Base-by-base conservation (phyloP, 2,888 invertebrate species). In the Noctua pronuba region DNA sequence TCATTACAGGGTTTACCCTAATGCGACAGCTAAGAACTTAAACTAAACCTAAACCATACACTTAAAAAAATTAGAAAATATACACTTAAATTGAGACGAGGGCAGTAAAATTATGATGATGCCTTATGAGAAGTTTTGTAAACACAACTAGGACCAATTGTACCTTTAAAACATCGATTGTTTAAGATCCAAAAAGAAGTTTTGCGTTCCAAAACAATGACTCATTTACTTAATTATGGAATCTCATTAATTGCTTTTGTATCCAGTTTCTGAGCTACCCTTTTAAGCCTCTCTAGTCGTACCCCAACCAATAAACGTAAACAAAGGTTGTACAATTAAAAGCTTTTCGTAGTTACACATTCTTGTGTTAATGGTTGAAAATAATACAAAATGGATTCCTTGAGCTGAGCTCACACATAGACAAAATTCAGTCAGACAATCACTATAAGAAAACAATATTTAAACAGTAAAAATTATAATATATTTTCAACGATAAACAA, bases 241-340 rank as follows among this genome's bases (percentile, higher is more conserved):
- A 49, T 18, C 10, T 13, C 8, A 46, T 64, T 80, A 38, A 21
- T 52, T n/a, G 21, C 21, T 68, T 35, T 18, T 38, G 28, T 35
- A 21, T 68, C 18, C n/a, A 49, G 70, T 79, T 41, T 68, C 24
- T 58, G 55, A 65, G 4, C 55, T 38, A 11, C 1, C 71, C 28
- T 71, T 77, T 72, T 49, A 75, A 67, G 65, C 58, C 31, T 49
- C 41, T 44, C 24, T 44, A 44, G 52, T 16, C 13, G 35, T 28
- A 41, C 55, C 31, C 31, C 24, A 44, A 62, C 18, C 72, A 73
- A 75, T 75, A 67, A 75, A 72, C 70, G 49, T 71, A 64, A 77
- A 86, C 76, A 82, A 82, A 82, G 68, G 18, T 16, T 69, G 55
- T 62, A 71, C 58, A 72, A 84, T 84, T 86, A 82, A 86, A 84